A percentile compares a stretch with the other conserved stretches of the same genome.
Evolutionary conservation across 2,797 vertebrate genomes (phyloP).

Genomic region (Clarias platycephalus): DNA sequence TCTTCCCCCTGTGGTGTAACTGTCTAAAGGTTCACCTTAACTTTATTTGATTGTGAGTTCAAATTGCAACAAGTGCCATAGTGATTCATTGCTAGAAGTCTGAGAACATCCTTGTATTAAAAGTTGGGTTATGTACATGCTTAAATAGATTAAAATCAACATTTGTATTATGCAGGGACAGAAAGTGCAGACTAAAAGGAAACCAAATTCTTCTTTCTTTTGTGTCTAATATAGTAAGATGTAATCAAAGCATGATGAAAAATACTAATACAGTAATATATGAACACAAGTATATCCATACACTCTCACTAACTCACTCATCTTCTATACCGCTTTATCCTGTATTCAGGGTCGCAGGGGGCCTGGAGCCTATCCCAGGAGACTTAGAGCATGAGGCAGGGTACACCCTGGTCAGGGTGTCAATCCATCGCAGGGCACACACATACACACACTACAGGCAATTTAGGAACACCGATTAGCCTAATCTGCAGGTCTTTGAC

Average conservation of each 20-base stretch:
- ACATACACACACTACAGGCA: no score
- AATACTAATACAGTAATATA: background rate
- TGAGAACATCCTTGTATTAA: background rate
- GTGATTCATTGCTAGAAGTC: background rate
- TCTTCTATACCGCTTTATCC: no score
- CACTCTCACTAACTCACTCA: background rate
- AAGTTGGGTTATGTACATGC: background rate
- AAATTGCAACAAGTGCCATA: background rate
- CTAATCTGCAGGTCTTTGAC: no score
- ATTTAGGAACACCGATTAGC: no score
- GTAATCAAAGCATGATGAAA: background rate
- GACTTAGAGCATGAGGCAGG: no score
- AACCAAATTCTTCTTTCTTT: background rate
- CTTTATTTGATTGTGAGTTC: background rate
- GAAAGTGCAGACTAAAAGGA: background rate
- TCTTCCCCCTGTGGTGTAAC: background rate
- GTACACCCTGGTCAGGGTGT: no score
- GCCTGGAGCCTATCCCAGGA: no score
- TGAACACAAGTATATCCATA: background rate
- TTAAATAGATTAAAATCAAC: background rate
- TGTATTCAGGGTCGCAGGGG: no score
- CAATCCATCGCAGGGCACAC: no score
- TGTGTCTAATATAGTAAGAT: background rate
- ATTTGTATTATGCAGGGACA: conserved; percentile 1
- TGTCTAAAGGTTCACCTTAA: background rate